Evolutionary conservation across 1,140 invertebrate genomes (phyloP).

Genomic region (Cryptotermes secundus): DNA sequence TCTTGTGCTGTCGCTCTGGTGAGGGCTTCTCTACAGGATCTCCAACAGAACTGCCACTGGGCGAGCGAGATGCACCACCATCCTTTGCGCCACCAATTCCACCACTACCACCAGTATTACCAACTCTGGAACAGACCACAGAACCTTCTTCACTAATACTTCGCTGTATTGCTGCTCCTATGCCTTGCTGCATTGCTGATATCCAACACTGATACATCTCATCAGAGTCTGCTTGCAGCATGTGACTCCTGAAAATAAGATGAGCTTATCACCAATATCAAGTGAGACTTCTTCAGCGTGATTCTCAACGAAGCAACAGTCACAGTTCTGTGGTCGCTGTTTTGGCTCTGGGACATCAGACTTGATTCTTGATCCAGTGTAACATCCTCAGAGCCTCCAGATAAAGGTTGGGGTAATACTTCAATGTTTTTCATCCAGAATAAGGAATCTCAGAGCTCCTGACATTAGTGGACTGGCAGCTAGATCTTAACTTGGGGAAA

Average conservation of each 20-base stretch:
- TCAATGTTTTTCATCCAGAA: too few relatives aligned
- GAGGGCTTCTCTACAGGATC: conserved; percentile 20
- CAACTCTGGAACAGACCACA: not conserved
- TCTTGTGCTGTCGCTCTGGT: conserved; percentile 23
- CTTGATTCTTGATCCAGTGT: too few relatives aligned
- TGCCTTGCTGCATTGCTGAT: conserved; percentile 81
- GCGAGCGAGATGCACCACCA: not conserved
- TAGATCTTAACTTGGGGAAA: too few relatives aligned
- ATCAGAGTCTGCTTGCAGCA: conserved; percentile 94
- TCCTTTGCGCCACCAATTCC: not conserved
- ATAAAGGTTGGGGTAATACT: too few relatives aligned
- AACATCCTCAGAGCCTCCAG: too few relatives aligned
- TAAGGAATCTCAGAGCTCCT: too few relatives aligned
- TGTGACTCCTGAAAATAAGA: conserved; percentile 74
- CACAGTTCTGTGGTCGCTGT: too few relatives aligned
- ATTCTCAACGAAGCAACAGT: not conserved
- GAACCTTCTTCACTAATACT: conserved; percentile 43
- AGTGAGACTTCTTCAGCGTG: not conserved
- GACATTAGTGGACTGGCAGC: too few relatives aligned
- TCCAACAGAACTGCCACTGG: conserved; percentile 25
- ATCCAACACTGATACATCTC: conserved; percentile 88
- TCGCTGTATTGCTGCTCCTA: conserved; percentile 76
- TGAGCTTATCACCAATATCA: not conserved
- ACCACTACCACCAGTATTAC: not conserved
- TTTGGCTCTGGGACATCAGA: too few relatives aligned